Conservation (phyloP, 2,797 vertebrate species). For the Enteromius mattozi region DNA sequence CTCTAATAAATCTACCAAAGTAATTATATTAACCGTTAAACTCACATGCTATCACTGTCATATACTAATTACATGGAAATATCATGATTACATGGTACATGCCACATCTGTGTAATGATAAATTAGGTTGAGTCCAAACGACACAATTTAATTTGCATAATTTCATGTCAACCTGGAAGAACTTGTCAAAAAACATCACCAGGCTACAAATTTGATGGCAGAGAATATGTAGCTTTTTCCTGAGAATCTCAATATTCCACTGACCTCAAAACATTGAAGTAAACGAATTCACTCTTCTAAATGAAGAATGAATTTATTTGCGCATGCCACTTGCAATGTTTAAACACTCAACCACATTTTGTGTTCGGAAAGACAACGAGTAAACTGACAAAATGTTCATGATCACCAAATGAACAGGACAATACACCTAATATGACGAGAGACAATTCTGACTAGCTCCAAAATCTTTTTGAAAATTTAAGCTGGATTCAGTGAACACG, state of each 20-base stretch:
- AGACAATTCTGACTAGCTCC: not conserved
- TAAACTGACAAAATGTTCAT: not conserved
- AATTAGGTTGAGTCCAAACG: not conserved
- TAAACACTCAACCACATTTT: not conserved
- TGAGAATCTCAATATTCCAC: not conserved
- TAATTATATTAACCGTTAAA: slow-evolving; percentile 4
- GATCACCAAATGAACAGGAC: not conserved
- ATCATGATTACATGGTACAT: slow-evolving; percentile 36
- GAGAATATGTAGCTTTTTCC: not conserved
- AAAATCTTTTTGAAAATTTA: not conserved
- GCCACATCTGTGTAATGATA: slow-evolving; percentile 27
- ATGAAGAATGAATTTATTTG: not conserved
- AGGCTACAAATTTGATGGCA: not conserved
- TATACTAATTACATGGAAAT: slow-evolving; percentile 25
- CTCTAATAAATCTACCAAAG: not conserved
- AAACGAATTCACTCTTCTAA: not conserved
- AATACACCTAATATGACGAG: not conserved
- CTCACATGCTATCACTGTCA: not conserved
- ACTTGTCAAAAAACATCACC: slow-evolving; percentile 17
- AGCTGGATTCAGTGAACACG: not conserved
- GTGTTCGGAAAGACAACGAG: not conserved
- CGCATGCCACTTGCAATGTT: not conserved
- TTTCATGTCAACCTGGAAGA: slow-evolving; percentile 14
- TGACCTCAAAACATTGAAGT: not conserved
- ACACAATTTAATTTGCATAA: slow-evolving; percentile 9